Conservation (phyloP, 23 tunicate genomes). For the Diplosoma virens region DNA sequence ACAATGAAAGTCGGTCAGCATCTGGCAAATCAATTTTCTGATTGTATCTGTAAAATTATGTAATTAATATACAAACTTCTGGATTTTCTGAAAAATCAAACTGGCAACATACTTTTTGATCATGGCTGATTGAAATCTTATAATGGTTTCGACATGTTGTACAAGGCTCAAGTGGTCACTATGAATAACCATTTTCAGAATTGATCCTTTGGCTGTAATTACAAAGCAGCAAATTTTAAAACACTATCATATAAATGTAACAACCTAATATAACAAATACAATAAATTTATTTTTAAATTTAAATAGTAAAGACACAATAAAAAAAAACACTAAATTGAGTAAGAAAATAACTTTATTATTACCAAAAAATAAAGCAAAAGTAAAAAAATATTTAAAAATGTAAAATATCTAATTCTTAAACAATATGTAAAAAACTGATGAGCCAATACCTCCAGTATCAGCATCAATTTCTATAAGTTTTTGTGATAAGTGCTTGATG, state of each 20-base stretch:
- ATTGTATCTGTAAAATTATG: conserved; percentile 60
- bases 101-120: conserved; percentile 32
- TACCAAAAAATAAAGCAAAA: too few relatives aligned
- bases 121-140: conserved; percentile 22
- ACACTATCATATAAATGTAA: too few relatives aligned
- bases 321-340: too few relatives aligned
- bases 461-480: background rate
- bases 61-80: background rate
- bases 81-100: background rate
- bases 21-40: conserved; percentile 63
- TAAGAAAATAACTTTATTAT: too few relatives aligned
- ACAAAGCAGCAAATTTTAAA: too few relatives aligned
- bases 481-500: conserved; percentile 21
- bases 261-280: too few relatives aligned
- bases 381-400: too few relatives aligned
- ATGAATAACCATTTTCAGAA: conserved; percentile 35
- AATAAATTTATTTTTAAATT: too few relatives aligned
- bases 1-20: conserved; percentile 40
- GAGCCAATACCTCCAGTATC: background rate
- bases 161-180: conserved; percentile 35
- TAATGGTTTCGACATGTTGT: conserved; percentile 25
- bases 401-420: too few relatives aligned
- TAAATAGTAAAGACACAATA: too few relatives aligned
- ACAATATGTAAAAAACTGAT: background rate
- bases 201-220: conserved; percentile 45